Evolutionary conservation across 2,797 vertebrate species (phyloP).

Genomic region (Enteromius viviparus): DNA sequence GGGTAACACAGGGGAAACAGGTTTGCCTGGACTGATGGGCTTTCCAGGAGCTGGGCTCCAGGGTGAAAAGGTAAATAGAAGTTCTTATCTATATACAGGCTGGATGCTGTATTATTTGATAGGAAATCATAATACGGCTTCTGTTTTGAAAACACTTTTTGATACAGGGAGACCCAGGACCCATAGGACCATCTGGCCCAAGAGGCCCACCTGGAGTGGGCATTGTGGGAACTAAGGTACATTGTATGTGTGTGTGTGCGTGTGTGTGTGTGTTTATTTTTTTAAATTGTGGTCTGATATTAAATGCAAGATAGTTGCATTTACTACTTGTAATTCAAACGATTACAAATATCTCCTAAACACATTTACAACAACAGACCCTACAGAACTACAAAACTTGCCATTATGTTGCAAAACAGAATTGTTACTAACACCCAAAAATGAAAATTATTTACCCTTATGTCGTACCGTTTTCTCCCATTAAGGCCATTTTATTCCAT

Average conservation of each 20-base stretch:
- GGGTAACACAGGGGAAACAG: slow-evolving; percentile 80
- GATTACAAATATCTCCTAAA: not conserved
- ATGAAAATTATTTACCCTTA: too few relatives aligned
- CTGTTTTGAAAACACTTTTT: slow-evolving; percentile 4
- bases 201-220: slow-evolving; percentile 75
- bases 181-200: slow-evolving; percentile 70
- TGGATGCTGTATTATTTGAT: not conserved
- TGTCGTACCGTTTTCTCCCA: too few relatives aligned
- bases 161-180: slow-evolving; percentile 74
- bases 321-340: not conserved
- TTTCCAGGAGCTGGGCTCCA: slow-evolving; percentile 79
- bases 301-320: not conserved
- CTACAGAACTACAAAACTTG: not conserved
- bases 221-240: slow-evolving; percentile 75
- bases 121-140: not conserved
- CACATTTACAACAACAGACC: not conserved
- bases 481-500: not conserved
- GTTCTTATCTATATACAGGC: not conserved
- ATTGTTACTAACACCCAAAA: not conserved
- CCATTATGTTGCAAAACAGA: not conserved
- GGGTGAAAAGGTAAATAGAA: slow-evolving; percentile 79
- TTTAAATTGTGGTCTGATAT: not conserved
- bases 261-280: not conserved
- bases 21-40: slow-evolving; percentile 78
- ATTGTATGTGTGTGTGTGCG: not conserved